Percentiles rank a stretch among this genome's conserved stretches.
Conservation (phyloP, 2,797 vertebrate species). For the Argya squamiceps region DNA sequence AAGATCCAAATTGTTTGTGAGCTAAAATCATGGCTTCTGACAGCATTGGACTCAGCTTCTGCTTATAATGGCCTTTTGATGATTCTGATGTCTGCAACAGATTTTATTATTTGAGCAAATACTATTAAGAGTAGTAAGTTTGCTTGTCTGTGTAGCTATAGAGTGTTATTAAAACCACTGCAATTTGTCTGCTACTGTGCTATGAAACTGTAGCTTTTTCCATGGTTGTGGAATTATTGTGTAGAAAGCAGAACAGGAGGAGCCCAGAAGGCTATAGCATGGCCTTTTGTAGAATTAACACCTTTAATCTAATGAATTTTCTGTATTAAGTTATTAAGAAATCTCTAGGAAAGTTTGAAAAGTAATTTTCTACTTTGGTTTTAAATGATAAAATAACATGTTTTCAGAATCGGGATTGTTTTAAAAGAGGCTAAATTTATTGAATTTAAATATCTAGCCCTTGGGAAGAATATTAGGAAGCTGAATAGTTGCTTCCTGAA, state of each 20-base stretch:
- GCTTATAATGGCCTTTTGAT: background rate
- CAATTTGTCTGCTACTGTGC: background rate
- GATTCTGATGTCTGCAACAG: background rate
- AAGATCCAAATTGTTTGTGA: background rate
- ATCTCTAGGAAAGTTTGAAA: background rate
- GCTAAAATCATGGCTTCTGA: background rate
- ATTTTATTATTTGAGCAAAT: background rate
- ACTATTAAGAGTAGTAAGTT: background rate
- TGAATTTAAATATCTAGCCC: background rate
- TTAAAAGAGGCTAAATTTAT: background rate
- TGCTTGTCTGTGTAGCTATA: background rate
- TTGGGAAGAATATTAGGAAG: background rate
- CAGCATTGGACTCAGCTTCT: background rate
- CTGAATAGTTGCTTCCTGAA: background rate
- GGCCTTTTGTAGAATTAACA: background rate
- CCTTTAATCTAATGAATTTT: background rate
- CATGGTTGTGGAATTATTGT: background rate
- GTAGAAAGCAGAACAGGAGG: background rate
- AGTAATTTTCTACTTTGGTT: background rate
- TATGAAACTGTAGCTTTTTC: background rate
- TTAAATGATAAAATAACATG: background rate
- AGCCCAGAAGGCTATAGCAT: background rate
- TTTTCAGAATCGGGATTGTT: background rate
- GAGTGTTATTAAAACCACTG: background rate
- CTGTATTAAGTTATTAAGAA: background rate